Percentiles rank a stretch among this genome's conserved stretches.
These are phyloP conservation scores for Nasonia oneida DNA, from an alignment of 2,888 invertebrate genomes.

Conservation along the genomic window DNA sequence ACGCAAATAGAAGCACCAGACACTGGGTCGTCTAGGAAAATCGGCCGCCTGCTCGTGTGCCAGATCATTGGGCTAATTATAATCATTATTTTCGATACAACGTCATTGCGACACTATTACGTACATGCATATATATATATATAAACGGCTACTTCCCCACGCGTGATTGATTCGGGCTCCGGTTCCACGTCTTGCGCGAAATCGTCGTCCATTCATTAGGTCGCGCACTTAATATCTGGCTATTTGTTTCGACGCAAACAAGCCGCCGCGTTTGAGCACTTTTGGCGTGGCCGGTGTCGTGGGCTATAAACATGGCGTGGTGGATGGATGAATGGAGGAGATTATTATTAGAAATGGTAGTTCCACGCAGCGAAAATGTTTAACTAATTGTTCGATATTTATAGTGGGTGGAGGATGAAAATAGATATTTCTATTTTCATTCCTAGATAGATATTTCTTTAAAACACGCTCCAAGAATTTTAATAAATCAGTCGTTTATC, in stretches of 20 bases:
- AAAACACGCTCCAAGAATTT: background rate
- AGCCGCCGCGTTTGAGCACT: background rate
- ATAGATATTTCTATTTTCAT: background rate
- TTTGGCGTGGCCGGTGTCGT: background rate
- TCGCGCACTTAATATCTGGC: slow-evolving; percentile 31
- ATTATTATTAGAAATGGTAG: slow-evolving; percentile 20
- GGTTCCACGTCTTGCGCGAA: background rate
- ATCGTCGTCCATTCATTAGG: background rate
- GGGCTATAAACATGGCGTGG: background rate
- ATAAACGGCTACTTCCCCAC: background rate
- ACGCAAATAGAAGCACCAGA: background rate
- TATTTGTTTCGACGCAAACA: slow-evolving; percentile 34
- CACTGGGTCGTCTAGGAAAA: slow-evolving; percentile 2
- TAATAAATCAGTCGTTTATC: too few relatives aligned
- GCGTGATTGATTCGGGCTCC: slow-evolving; percentile 8
- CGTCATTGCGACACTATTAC: background rate
- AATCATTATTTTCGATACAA: slow-evolving; percentile 24
- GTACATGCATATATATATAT: background rate
- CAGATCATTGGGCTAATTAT: slow-evolving; percentile 29
- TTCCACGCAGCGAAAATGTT: background rate
- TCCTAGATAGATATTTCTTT: background rate
- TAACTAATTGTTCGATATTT: background rate
- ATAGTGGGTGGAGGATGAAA: background rate
- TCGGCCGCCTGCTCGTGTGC: slow-evolving; percentile 30
- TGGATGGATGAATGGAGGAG: background rate